Evolutionary conservation across 2,888 invertebrate genomes (phyloP).

Genomic region (Platerodrilus igneus): DNA sequence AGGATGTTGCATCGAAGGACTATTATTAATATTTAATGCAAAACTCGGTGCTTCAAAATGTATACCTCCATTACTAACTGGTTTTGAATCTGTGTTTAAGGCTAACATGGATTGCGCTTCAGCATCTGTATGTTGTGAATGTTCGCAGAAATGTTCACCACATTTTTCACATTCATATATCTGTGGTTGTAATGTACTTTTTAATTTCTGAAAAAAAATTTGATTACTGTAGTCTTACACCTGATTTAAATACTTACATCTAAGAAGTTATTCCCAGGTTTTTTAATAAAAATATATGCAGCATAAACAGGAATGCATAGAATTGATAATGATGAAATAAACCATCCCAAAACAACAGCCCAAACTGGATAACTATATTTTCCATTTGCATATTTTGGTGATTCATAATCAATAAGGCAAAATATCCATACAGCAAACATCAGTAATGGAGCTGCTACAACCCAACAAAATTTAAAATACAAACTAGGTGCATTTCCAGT

Average conservation of each 20-base stretch:
- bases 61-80: slow-evolving; percentile 9
- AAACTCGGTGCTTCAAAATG: slow-evolving; percentile 12
- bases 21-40: too few species aligned
- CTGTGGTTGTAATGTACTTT: slow-evolving; percentile 68
- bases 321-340: slow-evolving; percentile 75
- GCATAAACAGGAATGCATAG: slow-evolving; percentile 83
- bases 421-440: slow-evolving; percentile 85
- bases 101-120: slow-evolving; percentile 29
- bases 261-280: slow-evolving; percentile 65
- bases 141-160: slow-evolving; percentile 73
- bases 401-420: slow-evolving; percentile 81
- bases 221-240: slow-evolving; percentile 1
- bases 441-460: slow-evolving; percentile 72
- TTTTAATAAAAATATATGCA: slow-evolving; percentile 62
- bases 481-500: slow-evolving; percentile 74
- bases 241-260: slow-evolving; percentile 55
- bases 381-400: slow-evolving; percentile 79
- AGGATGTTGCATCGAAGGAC: too few species aligned
- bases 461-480: slow-evolving; percentile 84
- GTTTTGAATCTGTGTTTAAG: slow-evolving; percentile 10
- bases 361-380: slow-evolving; percentile 74
- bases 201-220: slow-evolving; percentile 62
- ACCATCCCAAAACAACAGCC: slow-evolving; percentile 85
- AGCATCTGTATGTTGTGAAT: slow-evolving; percentile 45
- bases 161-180: slow-evolving; percentile 71